Evolutionary conservation across 2,113 vertebrate species (phyloP), one percentile per base, ranked within the genome.

Genomic region (Clarias macrocephalus): DNA sequence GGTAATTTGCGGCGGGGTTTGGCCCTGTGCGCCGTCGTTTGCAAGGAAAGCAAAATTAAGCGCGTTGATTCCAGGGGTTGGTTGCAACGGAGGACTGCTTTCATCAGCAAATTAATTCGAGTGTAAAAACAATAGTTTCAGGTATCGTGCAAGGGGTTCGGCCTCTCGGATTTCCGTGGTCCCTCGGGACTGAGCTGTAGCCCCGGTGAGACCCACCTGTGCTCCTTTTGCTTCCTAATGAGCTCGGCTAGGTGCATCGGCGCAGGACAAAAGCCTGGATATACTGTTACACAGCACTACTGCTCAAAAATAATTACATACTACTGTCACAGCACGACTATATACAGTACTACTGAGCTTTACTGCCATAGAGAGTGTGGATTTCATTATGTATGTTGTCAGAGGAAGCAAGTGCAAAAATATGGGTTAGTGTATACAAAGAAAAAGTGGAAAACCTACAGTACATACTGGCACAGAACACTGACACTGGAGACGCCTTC

Each of bases 151-250:
- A 52, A 63, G 19, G 19, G 9, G 9, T 28, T 73, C 11, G 79
- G 10, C 48, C 80, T 30, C n/a, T 33, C 37, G 65, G 23, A 65
- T 33, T 48, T 15, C 70, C 56, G 68, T 57, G 75, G 80, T 65
- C 86, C 57, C 54, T 28, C 9, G 85, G 76, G 70, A 87, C 72
- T 82, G 59, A 8, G 65, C 54, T 48, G 66, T 30, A 82, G 30
- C 57, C 65, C 79, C 42, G 37, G 28, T 75, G 30, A 60, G 80
- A 76, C n/a, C 63, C 79, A 82, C 79, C 84, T 85, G 85, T 86
- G 85, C 62, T 86, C 66, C 79, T 48, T 48, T 57, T 30, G 33
- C 79, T 63, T 52, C 68, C 23, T 80, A 84, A 87, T 89, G 65
- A 84, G 79, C 56, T 82, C 56, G 59, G 25, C 56, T 73, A 65